phyloP scores from a whole-genome alignment of 2,888 invertebrate species.

The Mermis nigrescens region DNA sequence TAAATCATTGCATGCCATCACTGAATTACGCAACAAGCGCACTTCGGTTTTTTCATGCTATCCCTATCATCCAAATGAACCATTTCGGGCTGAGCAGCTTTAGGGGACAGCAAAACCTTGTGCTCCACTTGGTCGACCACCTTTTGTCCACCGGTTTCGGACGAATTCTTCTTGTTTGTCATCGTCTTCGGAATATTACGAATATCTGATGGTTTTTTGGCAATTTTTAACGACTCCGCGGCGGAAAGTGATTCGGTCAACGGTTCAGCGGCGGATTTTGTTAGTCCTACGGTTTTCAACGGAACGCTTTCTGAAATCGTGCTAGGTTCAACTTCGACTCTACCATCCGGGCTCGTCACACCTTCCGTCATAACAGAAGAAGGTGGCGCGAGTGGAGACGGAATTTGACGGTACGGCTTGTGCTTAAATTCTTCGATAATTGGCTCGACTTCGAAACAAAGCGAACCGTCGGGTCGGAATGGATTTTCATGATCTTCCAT shows the following conservation, averaged over 20 bases:
- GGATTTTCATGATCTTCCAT: conserved; percentile 1
- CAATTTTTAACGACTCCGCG: not conserved
- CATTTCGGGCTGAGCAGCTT: not conserved
- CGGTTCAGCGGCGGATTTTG: not conserved
- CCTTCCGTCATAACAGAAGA: no score
- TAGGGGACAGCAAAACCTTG: not conserved
- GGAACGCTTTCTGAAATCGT: no score
- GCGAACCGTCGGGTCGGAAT: not conserved
- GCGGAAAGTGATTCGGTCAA: not conserved
- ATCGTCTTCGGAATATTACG: not conserved
- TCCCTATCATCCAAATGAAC: not conserved
- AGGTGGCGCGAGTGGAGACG: no score
- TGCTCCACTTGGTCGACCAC: not conserved
- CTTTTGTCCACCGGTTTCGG: not conserved
- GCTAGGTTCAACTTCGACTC: no score
- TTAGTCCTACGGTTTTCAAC: no score
- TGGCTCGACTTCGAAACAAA: not conserved
- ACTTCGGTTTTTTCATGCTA: not conserved
- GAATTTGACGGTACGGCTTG: not conserved
- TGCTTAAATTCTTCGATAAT: not conserved
- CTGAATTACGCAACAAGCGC: not conserved
- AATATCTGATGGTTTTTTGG: not conserved
- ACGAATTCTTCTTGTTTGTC: no score
- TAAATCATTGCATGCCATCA: no score
- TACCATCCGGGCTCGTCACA: not conserved